Evolutionary conservation across 2,113 vertebrate species (phyloP), one percentile per base, ranked within the genome.

Genomic region (Chionis minor): DNA sequence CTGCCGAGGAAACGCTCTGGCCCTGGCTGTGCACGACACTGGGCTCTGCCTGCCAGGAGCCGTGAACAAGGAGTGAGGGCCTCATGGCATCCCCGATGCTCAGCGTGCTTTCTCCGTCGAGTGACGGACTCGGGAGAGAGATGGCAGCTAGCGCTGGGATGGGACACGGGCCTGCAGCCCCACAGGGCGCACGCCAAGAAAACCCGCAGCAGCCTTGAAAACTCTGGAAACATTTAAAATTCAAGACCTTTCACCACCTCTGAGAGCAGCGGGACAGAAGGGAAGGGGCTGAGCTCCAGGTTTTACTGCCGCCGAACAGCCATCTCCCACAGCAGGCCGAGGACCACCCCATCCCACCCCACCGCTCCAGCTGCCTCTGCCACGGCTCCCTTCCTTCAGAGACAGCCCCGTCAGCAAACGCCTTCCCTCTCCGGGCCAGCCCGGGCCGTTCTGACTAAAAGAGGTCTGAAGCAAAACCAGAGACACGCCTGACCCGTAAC

Each of bases 1-100:
- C 93, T 42, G 87, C 92, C 3, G 42, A 92, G 89, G 91, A 69
- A 94, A 89, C 9, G 0, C 70, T 89, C 49, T 77, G 45, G 15
- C 58, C 61, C 73, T 17, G 8, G 86, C 95, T 14, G 1, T n/a
- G 86, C 84, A 75, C 85, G 94, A 92, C 81, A 28, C 89, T 87
- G 88, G 89, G 78, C 47, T 93, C 45, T 30, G 84, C 92, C 91
- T 96, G 92, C 92, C 95, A 97, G 96, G 56, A 95, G 92, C 94
- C 89, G 95, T 82, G 92, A 95, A 97, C 86, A 94, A 82, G 88
- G 88, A 95, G 95, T 91, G 91, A 96, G 10, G 24, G 91, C 55
- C 87, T 91, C 94, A 82, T 73, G 42, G 3, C 86, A 88, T 94
- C 95, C 95, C 94, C 90, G 93, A 96, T 88, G 92, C 96, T 92